These are phyloP conservation scores for Callimorpha dominula DNA, from an alignment of 2,888 invertebrate genomes.

Conservation along the genomic window DNA sequence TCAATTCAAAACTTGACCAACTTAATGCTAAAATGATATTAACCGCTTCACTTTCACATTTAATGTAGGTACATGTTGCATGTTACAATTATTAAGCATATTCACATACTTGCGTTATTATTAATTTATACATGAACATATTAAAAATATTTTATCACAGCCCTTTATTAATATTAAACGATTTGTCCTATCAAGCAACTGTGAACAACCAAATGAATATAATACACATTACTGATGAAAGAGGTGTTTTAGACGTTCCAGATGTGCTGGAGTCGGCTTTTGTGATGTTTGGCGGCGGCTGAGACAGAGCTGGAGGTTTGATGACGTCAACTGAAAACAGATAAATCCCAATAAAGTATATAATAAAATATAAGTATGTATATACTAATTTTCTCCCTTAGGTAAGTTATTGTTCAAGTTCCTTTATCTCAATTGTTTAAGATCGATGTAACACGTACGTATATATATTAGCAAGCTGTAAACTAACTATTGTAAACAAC, in stretches of 20 bases:
- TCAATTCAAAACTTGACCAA: neutral
- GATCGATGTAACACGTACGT: no score
- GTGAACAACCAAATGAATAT: conserved; percentile 59
- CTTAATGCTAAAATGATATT: neutral
- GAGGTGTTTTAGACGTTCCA: conserved; percentile 45
- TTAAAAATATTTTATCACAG: conserved; percentile 76
- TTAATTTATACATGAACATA: conserved; percentile 46
- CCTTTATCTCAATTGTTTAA: no score
- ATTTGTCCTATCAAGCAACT: conserved; percentile 67
- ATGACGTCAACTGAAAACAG: conserved; percentile 77
- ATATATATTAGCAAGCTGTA: no score
- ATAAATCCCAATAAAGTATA: neutral
- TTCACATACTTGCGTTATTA: conserved; percentile 24
- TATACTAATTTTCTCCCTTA: no score
- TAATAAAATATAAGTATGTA: no score
- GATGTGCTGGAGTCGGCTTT: conserved; percentile 69
- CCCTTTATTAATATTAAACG: conserved; percentile 71
- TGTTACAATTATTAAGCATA: conserved; percentile 13
- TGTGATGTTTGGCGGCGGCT: conserved; percentile 73
- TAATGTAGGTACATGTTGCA: conserved; percentile 10
- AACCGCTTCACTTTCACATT: neutral
- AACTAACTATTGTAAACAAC: no score
- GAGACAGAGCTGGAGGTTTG: conserved; percentile 67
- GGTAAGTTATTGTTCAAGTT: no score
- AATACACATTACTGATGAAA: conserved; percentile 53